These are phyloP conservation scores for Gracilinanus agilis DNA, from an alignment of 2,113 vertebrate genomes.

Conservation along the genomic window DNA sequence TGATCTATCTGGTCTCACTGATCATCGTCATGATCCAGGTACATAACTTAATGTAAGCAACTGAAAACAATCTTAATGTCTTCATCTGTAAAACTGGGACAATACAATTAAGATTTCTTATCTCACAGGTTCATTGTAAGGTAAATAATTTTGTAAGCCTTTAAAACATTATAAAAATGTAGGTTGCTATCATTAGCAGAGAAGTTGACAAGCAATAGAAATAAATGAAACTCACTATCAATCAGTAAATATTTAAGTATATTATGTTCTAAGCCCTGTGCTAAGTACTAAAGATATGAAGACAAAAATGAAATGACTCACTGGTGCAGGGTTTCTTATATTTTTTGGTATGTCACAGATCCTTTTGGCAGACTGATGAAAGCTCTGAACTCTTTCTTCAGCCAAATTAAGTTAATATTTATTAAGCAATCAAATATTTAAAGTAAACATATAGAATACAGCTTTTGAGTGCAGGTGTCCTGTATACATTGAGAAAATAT, in stretches of 20 bases:
- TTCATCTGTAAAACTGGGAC: neutral
- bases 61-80: neutral
- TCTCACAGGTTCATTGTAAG: neutral
- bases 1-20: neutral
- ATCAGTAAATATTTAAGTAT: neutral
- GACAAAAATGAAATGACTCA: neutral
- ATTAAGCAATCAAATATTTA: no score
- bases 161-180: neutral
- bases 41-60: neutral
- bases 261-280: neutral
- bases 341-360: no score
- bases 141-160: neutral
- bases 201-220: neutral
- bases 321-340: no score
- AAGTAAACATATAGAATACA: no score
- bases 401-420: no score
- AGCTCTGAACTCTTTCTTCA: neutral
- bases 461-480: neutral
- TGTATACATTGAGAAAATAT: neutral
- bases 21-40: neutral
- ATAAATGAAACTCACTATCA: no score
- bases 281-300: neutral
- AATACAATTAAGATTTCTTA: neutral
- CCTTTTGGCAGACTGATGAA: neutral
- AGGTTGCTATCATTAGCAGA: neutral